These are phyloP conservation scores for Trissolcus basalis DNA, from an alignment of 1,140 invertebrate species.

Conservation along the genomic window DNA sequence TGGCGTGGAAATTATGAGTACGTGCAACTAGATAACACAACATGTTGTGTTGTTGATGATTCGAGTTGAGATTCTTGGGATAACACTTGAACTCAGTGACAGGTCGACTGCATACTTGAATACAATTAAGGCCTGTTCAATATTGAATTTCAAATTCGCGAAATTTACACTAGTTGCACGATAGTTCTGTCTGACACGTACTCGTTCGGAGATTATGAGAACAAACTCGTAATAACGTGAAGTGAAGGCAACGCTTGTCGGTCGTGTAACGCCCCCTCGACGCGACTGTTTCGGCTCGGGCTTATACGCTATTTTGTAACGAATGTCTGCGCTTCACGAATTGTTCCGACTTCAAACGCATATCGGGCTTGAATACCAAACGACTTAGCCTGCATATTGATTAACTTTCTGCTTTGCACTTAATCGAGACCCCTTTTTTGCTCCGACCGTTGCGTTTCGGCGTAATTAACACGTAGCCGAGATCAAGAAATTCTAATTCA, in stretches of 20 bases:
- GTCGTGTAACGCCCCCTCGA: slow-evolving; percentile 17
- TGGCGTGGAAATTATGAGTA: no score
- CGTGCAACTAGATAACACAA: no score
- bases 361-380: slow-evolving; percentile 36
- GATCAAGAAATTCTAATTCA: slow-evolving; percentile 9
- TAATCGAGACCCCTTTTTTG: slow-evolving; percentile 13
- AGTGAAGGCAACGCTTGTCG: slow-evolving; percentile 25
- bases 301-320: slow-evolving; percentile 34
- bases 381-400: slow-evolving; percentile 32
- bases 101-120: slow-evolving; percentile 30
- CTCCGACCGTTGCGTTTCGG: background rate
- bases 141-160: slow-evolving; percentile 49
- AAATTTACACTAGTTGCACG: slow-evolving; percentile 49
- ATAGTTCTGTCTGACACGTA: slow-evolving; percentile 49
- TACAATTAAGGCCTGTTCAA: slow-evolving; percentile 37
- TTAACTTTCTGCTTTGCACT: slow-evolving; percentile 24
- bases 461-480: slow-evolving; percentile 27
- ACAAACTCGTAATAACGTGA: slow-evolving; percentile 46
- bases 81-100: slow-evolving; percentile 1
- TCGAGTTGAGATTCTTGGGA: slow-evolving; percentile 15
- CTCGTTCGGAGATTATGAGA: slow-evolving; percentile 53
- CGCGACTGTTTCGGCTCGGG: slow-evolving; percentile 11
- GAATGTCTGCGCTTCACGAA: slow-evolving; percentile 34
- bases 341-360: slow-evolving; percentile 23
- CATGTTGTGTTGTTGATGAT: background rate